Base-by-base conservation (phyloP, 2,797 vertebrate genomes). In the Sebastes oblongus region DNA sequence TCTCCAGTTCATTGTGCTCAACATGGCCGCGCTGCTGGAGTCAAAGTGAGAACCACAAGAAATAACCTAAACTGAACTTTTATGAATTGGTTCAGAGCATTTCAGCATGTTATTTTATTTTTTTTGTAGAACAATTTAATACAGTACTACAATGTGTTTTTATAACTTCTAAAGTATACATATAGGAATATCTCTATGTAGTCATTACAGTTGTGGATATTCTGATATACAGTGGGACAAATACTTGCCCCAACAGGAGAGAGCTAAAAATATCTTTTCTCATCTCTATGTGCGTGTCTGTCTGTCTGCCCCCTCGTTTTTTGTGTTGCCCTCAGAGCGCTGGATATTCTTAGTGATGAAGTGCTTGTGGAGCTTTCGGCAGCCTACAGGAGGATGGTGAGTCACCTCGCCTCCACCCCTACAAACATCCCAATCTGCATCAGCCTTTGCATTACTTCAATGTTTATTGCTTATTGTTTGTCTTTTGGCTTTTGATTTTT, bases 11-110 rank as follows among this genome's bases (percentile, higher is more conserved):
- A 98, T 99, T 34, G 97, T 95, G 76, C 92, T 99, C 85, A 99
- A 99, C 92, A 97, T 99, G 95, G 95, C 97, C 16, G 97, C 97
- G 78, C 88, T 99, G 89, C 95, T 99, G 84, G 98, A 99, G 94
- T 96, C 96, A 84, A 97, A 96, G 98, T 99, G 88, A 94, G 96
- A 73, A 58, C 60, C 27, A 46, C 12, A 75, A 76, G 36, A 13
- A 72, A 29, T 9, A n/a, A 61, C 7, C 12, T 36, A 1, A 16
- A 60, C 20, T 34, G 5, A 1, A 3, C 10, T 36, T 55, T 34
- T 4, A 9, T 32, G 0, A 39, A 27, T 3, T 13, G 2, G 22
- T 52, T 39, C 13, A 39, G 14, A 62, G n/a, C 20, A 46, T 75
- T 68, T 73, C 8, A 25, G 13, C 8, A 52, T 50, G 8, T 22